Base-by-base conservation (phyloP, 2,113 vertebrate genomes). In the Alectura lathami region DNA sequence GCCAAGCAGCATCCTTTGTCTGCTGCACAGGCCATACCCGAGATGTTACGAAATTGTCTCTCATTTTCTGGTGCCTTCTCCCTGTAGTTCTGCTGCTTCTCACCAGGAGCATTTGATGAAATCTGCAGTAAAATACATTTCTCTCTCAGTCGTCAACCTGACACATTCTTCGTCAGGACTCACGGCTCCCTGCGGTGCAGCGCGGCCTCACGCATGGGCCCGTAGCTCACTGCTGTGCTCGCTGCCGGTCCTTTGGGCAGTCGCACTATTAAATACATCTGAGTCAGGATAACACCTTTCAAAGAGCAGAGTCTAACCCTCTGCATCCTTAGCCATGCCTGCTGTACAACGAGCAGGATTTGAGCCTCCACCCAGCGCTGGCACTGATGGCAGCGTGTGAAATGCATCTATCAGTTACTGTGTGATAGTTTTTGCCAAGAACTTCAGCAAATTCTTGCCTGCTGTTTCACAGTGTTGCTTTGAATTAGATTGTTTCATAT, bases 171-270 rank as follows among this genome's bases (percentile, higher is more conserved):
- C 18, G 0, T 50, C 11, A 69, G 68, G 26, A 74, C 56, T 92
- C 0, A 0, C 50, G 57, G 34, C 45, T 59, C 26, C 24, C 23
- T 53, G 57, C 26, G 24, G 32, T 38, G 40, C 40, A 75, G 56
- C 3, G 27, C 17, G 24, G 2, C 0, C 29, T 3, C 8, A 8
- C 13, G 14, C 1, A 0, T 1, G 0, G 21, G 43, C n/a, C 36
- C 51, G 32, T 74, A 91, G 62, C 36, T 89, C 56, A 27, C n/a
- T 27, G 17, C 45, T 13, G 1, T 32, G 40, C 50, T 74, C 32
- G 5, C 79, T 76, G 17, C 8, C 23, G 32, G 29, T 59, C 51
- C 48, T 64, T 29, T 23, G 23, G 48, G 66, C 43, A 62, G 26
- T 32, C n/a, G 47, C 0, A 1, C 36, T n/a, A n/a, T n/a, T n/a